Percentiles rank a stretch among this genome's conserved stretches.
Evolutionary conservation across 2,113 vertebrate species (phyloP).

Genomic region (Xiphorhynchus elegans): DNA sequence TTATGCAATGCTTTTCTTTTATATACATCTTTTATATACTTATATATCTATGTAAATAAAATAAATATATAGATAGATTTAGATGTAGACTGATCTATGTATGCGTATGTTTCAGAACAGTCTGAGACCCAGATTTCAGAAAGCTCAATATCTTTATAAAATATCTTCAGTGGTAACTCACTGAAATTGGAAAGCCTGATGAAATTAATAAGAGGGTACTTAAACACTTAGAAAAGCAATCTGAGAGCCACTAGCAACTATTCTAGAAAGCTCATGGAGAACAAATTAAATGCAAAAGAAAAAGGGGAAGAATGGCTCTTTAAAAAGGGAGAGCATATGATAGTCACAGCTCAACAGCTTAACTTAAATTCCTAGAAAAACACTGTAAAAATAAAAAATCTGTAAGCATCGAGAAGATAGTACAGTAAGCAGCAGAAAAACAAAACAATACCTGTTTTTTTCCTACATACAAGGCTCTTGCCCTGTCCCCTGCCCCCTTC

Average conservation of each 20-base stretch:
- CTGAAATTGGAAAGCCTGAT: not conserved
- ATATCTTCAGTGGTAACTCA: not conserved
- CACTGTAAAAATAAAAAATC: not conserved
- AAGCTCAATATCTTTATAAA: not conserved
- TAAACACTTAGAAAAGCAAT: not conserved
- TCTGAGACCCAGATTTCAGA: not conserved
- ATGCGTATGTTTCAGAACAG: not conserved
- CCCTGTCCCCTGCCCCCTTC: rapidly evolving
- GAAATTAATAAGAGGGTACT: not conserved
- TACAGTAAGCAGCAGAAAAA: not conserved
- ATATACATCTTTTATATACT: not conserved
- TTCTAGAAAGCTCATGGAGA: not conserved
- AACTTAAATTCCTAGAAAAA: not conserved
- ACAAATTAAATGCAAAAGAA: not conserved
- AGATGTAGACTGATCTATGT: not conserved
- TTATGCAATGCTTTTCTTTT: not conserved
- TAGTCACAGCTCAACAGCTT: not conserved
- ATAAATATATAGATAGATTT: not conserved
- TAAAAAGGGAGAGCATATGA: not conserved
- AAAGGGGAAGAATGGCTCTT: not conserved
- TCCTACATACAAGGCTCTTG: not conserved
- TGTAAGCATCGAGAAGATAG: not conserved
- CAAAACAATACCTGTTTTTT: not conserved
- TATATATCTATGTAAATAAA: not conserved
- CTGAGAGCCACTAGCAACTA: not conserved